Conservation (phyloP, 2,888 invertebrate genomes). For the Cheilosia variabilis region DNA sequence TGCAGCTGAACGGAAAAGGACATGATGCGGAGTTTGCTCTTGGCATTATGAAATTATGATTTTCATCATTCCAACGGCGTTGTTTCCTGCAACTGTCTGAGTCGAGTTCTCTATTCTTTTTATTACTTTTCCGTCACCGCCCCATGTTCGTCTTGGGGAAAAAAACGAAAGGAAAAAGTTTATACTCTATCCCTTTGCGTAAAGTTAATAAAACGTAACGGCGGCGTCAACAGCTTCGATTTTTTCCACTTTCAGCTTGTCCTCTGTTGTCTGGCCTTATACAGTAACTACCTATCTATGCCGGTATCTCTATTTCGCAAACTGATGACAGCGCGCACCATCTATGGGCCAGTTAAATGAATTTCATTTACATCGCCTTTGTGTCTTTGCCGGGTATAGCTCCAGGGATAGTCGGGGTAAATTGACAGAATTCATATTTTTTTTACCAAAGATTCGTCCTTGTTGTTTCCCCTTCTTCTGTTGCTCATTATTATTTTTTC, state of each 20-base stretch:
- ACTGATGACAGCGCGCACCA: slow-evolving; percentile 12
- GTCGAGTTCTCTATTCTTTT: slow-evolving; percentile 16
- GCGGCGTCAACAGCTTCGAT: slow-evolving; percentile 44
- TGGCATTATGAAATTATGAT: slow-evolving; percentile 70
- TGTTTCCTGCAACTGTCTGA: slow-evolving; percentile 52
- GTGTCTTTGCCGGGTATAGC: slow-evolving; percentile 19
- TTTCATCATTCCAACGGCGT: slow-evolving; percentile 61
- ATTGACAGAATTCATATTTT: slow-evolving; percentile 44
- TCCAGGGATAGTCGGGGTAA: slow-evolving; percentile 16
- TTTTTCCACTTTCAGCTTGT: slow-evolving; percentile 1
- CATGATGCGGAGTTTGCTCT: slow-evolving; percentile 50
- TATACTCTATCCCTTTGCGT: slow-evolving; percentile 46
- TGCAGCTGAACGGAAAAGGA: slow-evolving; percentile 43
- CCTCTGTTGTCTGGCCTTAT: neutral
- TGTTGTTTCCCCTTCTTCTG: slow-evolving; percentile 14
- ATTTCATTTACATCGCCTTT: slow-evolving; percentile 40
- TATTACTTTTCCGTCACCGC: slow-evolving; percentile 20
- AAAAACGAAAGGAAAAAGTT: slow-evolving; percentile 10
- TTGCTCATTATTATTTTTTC: slow-evolving; percentile 4
- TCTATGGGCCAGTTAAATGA: slow-evolving; percentile 44
- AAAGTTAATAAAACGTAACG: slow-evolving; percentile 60
- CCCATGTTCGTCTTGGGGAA: neutral
- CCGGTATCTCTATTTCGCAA: neutral
- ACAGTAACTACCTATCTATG: too few species aligned
- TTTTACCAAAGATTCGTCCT: slow-evolving; percentile 23